These are phyloP conservation scores for Drosophila yooni DNA, from an alignment of 2,888 invertebrate genomes.

Conservation along the genomic window DNA sequence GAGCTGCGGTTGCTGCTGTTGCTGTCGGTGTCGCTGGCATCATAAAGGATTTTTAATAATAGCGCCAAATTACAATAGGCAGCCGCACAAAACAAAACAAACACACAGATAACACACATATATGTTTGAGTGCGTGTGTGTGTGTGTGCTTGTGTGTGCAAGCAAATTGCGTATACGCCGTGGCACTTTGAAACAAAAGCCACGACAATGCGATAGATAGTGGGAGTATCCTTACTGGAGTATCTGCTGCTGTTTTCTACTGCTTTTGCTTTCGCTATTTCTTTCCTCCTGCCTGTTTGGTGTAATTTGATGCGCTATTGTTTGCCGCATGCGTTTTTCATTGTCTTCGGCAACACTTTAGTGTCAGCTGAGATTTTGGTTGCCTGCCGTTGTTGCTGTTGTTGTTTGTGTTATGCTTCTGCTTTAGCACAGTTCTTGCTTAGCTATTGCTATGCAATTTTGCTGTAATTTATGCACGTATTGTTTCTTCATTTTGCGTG, in stretches of 20 bases:
- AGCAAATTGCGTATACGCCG: conserved; percentile 76
- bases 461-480: conserved; percentile 75
- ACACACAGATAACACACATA: conserved; percentile 28
- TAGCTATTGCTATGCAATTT: conserved; percentile 68
- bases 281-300: conserved; percentile 56
- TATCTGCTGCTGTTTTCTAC: conserved; percentile 13
- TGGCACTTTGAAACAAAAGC: conserved; percentile 80
- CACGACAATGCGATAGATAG: conserved; percentile 68
- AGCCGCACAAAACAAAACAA: conserved; percentile 35
- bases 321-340: conserved; percentile 58
- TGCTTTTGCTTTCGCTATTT: conserved; percentile 12
- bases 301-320: conserved; percentile 76
- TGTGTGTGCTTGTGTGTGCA: conserved; percentile 33
- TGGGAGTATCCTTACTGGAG: conserved; percentile 38
- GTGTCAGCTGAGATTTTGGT: conserved; percentile 59
- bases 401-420: conserved; percentile 13
- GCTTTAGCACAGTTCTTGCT: conserved; percentile 51
- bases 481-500: conserved; percentile 72
- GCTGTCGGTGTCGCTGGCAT: conserved; percentile 52
- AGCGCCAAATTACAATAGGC: conserved; percentile 79
- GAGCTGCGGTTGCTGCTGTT: conserved; percentile 59
- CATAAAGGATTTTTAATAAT: conserved; percentile 81
- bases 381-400: conserved; percentile 24
- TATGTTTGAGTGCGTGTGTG: conserved; percentile 5
- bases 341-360: conserved; percentile 52